Evolutionary conservation across 1,140 invertebrate genomes (phyloP), one percentile per base, ranked within the genome.

Genomic region (Zaprionus africanus): DNA sequence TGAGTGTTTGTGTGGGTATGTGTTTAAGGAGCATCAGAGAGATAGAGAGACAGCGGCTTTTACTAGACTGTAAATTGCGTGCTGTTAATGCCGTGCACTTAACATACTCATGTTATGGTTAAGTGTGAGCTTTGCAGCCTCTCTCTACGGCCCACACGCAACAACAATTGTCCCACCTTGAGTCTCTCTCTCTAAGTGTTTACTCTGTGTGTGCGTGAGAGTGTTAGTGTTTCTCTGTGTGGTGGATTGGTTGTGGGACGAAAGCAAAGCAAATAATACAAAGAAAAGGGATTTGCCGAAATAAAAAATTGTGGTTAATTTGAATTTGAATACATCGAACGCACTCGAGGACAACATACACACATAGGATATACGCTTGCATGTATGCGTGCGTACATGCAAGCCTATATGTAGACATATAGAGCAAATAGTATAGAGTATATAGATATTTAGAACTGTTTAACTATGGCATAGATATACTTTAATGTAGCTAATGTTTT

Each of bases 401-500:
- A 68, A 65, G 60, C 31, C 74, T 75, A 65, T 67, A 31, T 63
- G 38, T 22, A 24, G 28, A 62, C 60, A 34, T 56, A 58, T 66
- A 76, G 76, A 54, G 38, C 34, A 53, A 34, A 28, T 17, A 56
- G 38, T 36, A 56, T 57, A 24, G 57, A 46, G 17, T 62, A 60
- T 19, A 61, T 69, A 28, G 49, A 41, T 31, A 38, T 67, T 34
- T 46, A 46, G 26, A 58, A 15, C 7, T 46, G 31, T 19, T 62
- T 51, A 51, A 46, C 38, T 62, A 62, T 63, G 31, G 43, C 58
- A 22, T 65, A 36, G 65, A 66, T 65, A 62, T 77, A 78, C 77
- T 77, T 69, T 67, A 83, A 57, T 72, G 66, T 66, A 80, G 76
- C 59, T 68, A 78, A 74, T 54, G 51, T 68, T 81, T 80, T 81